Evolutionary conservation across 2,888 invertebrate species (phyloP), one percentile per base, ranked within the genome.

Genomic region (Urechis unicinctus): DNA sequence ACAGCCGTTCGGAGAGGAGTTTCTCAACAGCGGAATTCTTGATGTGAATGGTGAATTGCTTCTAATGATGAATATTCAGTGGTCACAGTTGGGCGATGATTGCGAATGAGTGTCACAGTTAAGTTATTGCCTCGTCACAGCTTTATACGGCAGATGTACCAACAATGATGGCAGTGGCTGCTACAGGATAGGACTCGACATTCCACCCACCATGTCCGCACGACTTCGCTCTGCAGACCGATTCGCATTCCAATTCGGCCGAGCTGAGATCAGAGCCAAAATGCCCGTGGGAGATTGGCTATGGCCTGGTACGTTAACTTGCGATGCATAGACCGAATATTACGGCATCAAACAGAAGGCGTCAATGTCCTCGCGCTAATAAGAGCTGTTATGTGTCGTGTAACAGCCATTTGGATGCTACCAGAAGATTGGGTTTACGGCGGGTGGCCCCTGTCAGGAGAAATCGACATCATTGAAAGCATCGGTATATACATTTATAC

Each of bases 391-490:
- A n/a, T n/a, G n/a, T n/a, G n/a, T n/a, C n/a, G n/a, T n/a, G n/a
- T n/a, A 48, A 17, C 69, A 84, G 85, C 85, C 30, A 82, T 86
- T 62, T 86, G 86, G 86, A 67, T 87, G 63, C 85, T 87, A 64
- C 87, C 88, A 0, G 77, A 81, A 6, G 81, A 83, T 47, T 80
- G 81, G 29, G 74, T 80, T 0, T 87, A 87, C 69, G 85, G 86
- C 0, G 73, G 79, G 1, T 86, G 86, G 86, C 86, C 86, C 1
- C 71, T 83, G 4, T 87, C 87, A 0, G 87, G 88, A 0, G 81
- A 86, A 67, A 81, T 90, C 31, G 83, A 86, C 43, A 78, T 90
- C n/a, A 87, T 87, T 0, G 83, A 84, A 61, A 78, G 83, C 0
- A 81, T 82, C 1, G 88, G 88, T 2, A 89, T 89, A 69, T 58